Evolutionary conservation across 1,140 invertebrate species (phyloP), one percentile per base, ranked within the genome.

Genomic region (Armadillidium nasatum): DNA sequence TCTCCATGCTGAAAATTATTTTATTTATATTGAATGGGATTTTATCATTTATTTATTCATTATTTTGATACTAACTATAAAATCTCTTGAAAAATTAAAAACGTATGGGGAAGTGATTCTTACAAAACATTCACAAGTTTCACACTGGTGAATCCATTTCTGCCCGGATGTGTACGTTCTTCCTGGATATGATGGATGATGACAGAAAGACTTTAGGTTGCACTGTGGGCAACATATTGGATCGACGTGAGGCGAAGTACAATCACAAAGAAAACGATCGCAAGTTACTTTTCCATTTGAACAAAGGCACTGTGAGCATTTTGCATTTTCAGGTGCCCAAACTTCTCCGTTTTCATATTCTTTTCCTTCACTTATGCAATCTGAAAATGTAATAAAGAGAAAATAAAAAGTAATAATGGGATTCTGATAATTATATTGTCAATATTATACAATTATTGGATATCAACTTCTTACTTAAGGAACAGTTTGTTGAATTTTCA

Each of bases 91-190:
- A 66, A 66, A 22, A 66, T 22, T 66, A n/a, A 66, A 22, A 22
- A 66, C 1, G 21, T 22, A 23, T 13, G 21, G 6, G 70, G 11
- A 21, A 50, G 10, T 10, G 0, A n/a, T n/a, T 74, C 87, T 87
- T 84, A 93, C 91, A 84, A 94, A 86, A 86, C 93, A 95, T 86
- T 94, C 93, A 87, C 93, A 95, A 75, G 91, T 93, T 86, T 94
- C 92, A 85, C 93, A 95, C 83, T 94, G 91, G 85, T 93, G 94
- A 76, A 93, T 90, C 93, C 93, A 95, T 81, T 88, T 87, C 84
- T 94, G 91, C 45, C 93, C 93, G 83, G 90, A 92, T 81, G 89
- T 88, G 83, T 92, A 91, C 79, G 89, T 87, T 74, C 92, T 88
- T 82, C 91, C 88, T 77, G 89, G 87, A 81, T 92, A 87, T 82